Percentiles rank a stretch among this genome's conserved stretches.
These are phyloP conservation scores for Drosophila monieri DNA, from an alignment of 2,888 invertebrate genomes.

Conservation along the genomic window DNA sequence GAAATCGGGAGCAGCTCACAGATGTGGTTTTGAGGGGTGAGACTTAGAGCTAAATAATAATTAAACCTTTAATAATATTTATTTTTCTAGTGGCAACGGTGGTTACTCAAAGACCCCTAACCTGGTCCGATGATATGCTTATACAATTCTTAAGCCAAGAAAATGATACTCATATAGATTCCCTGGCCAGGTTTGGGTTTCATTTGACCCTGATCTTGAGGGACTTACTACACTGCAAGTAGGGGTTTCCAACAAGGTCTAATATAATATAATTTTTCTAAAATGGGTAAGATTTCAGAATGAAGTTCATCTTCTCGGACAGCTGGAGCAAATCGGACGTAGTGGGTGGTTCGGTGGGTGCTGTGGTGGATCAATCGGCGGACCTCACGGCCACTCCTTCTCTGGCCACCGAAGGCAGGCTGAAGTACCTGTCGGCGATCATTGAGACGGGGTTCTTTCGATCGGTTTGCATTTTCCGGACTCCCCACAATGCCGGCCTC, in stretches of 20 bases:
- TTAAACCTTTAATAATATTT: neutral
- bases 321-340: constrained; percentile 73
- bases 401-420: constrained; percentile 54
- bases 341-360: constrained; percentile 75
- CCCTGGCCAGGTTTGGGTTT: constrained; percentile 74
- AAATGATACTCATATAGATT: constrained; percentile 70
- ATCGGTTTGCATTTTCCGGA: constrained; percentile 86
- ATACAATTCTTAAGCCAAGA: constrained; percentile 58
- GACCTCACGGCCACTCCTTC: constrained; percentile 72
- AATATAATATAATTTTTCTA: neutral
- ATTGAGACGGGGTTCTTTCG: constrained; percentile 73
- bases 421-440: constrained; percentile 55
- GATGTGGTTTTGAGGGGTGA: constrained; percentile 74
- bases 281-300: constrained; percentile 42
- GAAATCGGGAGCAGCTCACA: constrained; percentile 68
- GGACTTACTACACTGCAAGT: constrained; percentile 75
- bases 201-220: constrained; percentile 58
- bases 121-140: constrained; percentile 52
- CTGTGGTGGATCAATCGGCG: constrained; percentile 58
- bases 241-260: neutral
- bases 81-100: constrained; percentile 63
- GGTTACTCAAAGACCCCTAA: constrained; percentile 68
- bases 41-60: neutral
- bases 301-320: constrained; percentile 59
- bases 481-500: constrained; percentile 85